phyloP scores from a whole-genome alignment of 2,888 invertebrate genomes.

The Phalera bucephala region DNA sequence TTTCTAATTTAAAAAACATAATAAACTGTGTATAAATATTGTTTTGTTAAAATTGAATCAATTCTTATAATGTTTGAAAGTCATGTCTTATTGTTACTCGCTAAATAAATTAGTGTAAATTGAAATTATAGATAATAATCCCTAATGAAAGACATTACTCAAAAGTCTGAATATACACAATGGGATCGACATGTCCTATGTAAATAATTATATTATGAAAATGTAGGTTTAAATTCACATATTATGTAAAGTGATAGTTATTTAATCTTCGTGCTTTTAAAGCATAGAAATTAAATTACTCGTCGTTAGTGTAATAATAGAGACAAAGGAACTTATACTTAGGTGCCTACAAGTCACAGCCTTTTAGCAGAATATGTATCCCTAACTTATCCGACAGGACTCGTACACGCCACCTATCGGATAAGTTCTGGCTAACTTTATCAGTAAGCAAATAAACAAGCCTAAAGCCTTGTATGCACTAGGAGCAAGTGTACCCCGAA shows the following conservation, averaged over 20 bases:
- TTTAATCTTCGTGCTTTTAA: slow-evolving; percentile 37
- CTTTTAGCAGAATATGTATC: not conserved
- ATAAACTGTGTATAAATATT: not conserved
- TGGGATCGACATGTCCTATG: slow-evolving; percentile 31
- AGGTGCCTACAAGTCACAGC: not conserved
- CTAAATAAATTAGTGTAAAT: slow-evolving; percentile 13
- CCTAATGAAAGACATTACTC: slow-evolving; percentile 37
- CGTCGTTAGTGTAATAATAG: not conserved
- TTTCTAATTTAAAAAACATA: too few species aligned
- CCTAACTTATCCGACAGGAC: too few species aligned
- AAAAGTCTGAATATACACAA: slow-evolving; percentile 54
- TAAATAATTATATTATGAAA: slow-evolving; percentile 38
- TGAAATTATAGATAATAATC: slow-evolving; percentile 25
- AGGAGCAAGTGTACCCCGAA: too few species aligned
- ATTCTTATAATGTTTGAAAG: slow-evolving; percentile 3
- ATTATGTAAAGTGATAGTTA: slow-evolving; percentile 20
- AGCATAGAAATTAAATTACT: slow-evolving; percentile 28
- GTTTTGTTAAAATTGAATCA: not conserved
- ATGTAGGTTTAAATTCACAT: slow-evolving; percentile 31
- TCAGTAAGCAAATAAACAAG: too few species aligned
- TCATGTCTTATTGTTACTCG: slow-evolving; percentile 12
- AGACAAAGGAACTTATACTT: not conserved
- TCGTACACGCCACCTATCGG: too few species aligned
- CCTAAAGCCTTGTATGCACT: too few species aligned
- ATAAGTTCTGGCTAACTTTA: too few species aligned